Conservation (phyloP, 1,140 invertebrate genomes). For the Brachionus plicatilis region DNA sequence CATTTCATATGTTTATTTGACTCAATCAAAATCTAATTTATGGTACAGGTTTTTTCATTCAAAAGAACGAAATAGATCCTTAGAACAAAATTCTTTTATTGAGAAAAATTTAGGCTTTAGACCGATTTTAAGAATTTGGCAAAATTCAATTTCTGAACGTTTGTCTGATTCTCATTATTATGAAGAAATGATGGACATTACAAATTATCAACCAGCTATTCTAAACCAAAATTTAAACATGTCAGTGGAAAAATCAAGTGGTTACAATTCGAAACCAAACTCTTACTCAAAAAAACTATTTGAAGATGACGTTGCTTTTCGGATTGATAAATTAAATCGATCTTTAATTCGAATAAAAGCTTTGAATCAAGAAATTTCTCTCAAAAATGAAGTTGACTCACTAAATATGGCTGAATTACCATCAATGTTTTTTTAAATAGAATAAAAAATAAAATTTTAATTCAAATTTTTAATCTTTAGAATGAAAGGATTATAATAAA, state of each 20-base stretch:
- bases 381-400: not conserved
- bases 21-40: not conserved
- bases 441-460: too few species aligned
- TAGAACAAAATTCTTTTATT: not conserved
- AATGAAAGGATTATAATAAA: too few species aligned
- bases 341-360: constrained; percentile 22
- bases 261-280: not conserved
- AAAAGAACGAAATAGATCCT: not conserved
- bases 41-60: not conserved
- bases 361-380: not conserved
- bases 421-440: not conserved
- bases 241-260: not conserved
- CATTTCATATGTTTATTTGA: constrained; percentile 49
- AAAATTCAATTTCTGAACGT: not conserved
- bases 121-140: not conserved
- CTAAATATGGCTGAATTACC: not conserved
- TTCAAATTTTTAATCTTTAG: not conserved
- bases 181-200: not conserved
- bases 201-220: not conserved
- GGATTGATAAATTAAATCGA: not conserved
- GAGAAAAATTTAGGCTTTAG: not conserved
- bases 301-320: not conserved
- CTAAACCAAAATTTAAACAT: not conserved
- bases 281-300: not conserved
- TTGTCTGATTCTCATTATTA: not conserved